Base-by-base conservation (phyloP, 2,888 invertebrate species). In the Sarcophaga subvicina region DNA sequence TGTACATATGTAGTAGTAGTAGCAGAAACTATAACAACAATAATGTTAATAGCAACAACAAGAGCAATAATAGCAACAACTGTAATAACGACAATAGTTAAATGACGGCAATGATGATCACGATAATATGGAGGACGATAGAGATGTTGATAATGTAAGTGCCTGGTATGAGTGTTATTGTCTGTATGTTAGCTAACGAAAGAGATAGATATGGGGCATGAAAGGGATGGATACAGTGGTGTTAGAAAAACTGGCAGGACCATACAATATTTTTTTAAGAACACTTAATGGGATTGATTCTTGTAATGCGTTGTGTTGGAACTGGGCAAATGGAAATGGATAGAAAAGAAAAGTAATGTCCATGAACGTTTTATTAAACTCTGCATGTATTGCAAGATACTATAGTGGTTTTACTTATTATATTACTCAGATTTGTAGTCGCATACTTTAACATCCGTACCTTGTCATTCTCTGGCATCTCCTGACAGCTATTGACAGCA, bases 121-220 rank as follows among this genome's bases (percentile, higher is more conserved):
- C 27, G 27, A 67, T 37, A 37, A 76, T 86, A 69, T 27, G 17
- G 69, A 27, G 63, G 12, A 80, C 54, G 70, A 80, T 80, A 73
- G 63, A 67, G 70, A 70, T 84, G 64, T 75, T 75, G 70, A 59
- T 83, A 69, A 59, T 63, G 60, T 60, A 49, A 72, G 63, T 60
- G 37, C 59, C 10, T 64, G 25, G 45, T 54, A 20, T 70, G 69
- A 70, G 63, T 63, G 62, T n/a, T 49, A 17, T 54, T 54, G 54
- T 54, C 37, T 37, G 10, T 37, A 37, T 54, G 54, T 17, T 54
- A 14, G 67, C 49, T 49, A n/a, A 67, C 12, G 77, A 27, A 10
- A 66, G 25, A 45, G 37, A 54, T 47, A 78, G 27, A 78, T 72
- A 59, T 49, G 60, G 49, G 17, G 3, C 14, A 4, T 22, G 27